These are phyloP conservation scores for Pentalonia nigronervosa DNA, from an alignment of 1,140 invertebrate species.

Conservation along the genomic window DNA sequence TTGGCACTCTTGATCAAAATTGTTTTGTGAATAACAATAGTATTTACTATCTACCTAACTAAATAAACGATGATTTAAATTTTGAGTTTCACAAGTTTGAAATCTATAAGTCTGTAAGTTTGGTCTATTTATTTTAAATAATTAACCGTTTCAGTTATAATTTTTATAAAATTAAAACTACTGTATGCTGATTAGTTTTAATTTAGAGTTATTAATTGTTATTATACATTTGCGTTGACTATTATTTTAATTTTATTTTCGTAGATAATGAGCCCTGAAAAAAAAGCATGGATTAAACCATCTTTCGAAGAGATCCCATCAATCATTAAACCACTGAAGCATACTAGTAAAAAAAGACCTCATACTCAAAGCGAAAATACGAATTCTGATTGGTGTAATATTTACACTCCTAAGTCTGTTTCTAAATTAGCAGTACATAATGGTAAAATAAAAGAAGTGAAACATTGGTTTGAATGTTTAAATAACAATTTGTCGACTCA, in stretches of 20 bases:
- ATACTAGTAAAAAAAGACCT: constrained; percentile 11
- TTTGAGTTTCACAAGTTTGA: not conserved
- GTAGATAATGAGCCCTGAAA: constrained; percentile 54
- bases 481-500: constrained; percentile 1
- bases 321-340: not conserved
- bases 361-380: not conserved
- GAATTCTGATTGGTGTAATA: constrained; percentile 66
- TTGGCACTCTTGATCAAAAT: too few species aligned
- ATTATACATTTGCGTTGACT: not conserved
- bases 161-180: not conserved
- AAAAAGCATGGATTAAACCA: constrained; percentile 55
- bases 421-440: constrained; percentile 70
- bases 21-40: not conserved
- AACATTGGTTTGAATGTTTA: constrained; percentile 67
- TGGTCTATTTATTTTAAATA: not conserved
- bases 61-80: not conserved
- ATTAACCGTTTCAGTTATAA: not conserved
- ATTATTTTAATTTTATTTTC: not conserved
- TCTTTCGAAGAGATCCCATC: constrained; percentile 14
- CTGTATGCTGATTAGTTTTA: not conserved
- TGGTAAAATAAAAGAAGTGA: constrained; percentile 72
- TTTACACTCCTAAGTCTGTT: constrained; percentile 67
- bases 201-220: not conserved
- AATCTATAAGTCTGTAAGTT: not conserved
- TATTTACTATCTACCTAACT: not conserved